These are phyloP conservation scores for Lasioglossum albipes DNA, from an alignment of 1,140 invertebrate genomes.

Conservation along the genomic window DNA sequence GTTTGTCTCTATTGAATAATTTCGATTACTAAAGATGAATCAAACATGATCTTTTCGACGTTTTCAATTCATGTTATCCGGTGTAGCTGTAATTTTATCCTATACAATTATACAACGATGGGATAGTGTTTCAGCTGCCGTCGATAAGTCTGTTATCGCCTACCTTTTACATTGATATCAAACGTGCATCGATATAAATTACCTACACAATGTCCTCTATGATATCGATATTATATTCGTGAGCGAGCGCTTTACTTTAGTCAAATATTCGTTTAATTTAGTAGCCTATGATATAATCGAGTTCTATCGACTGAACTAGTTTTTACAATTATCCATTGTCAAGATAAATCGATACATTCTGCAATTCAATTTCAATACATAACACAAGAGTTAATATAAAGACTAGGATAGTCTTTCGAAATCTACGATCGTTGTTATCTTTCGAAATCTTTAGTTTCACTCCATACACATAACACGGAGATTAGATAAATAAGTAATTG, in stretches of 20 bases:
- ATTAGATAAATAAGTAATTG: constrained; percentile 13
- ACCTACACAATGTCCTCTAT: background rate
- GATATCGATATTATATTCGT: background rate
- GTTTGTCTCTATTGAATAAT: no score
- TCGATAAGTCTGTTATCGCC: background rate
- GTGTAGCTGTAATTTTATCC: no score
- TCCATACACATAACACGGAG: background rate
- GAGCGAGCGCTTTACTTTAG: no score
- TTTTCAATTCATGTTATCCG: no score
- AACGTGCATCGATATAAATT: background rate
- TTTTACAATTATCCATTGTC: no score
- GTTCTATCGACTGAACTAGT: no score
- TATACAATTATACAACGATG: background rate
- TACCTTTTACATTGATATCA: background rate
- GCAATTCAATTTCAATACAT: background rate
- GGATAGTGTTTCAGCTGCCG: background rate
- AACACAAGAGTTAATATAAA: no score
- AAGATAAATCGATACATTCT: no score
- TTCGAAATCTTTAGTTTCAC: background rate
- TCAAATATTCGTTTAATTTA: background rate
- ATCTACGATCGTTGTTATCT: background rate
- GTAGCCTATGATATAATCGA: no score
- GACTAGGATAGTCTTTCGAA: background rate
- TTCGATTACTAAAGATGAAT: no score
- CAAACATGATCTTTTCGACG: no score